phyloP scores from a whole-genome alignment of 2,113 vertebrate genomes.

The human (Homo sapiens) region GRCh38 chr6:13017001-13017500 shows the following conservation, averaged over 20 bases:
- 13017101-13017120: too few relatives aligned
- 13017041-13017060: too few relatives aligned
- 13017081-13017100: too few relatives aligned
- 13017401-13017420: slow-evolving; percentile 8
- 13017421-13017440: background rate
- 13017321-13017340: background rate
- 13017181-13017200: too few relatives aligned
- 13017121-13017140: too few relatives aligned
- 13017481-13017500: background rate
- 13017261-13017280: background rate
- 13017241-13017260: background rate
- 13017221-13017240: background rate
- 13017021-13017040: too few relatives aligned
- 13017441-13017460: background rate
- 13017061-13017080: too few relatives aligned
- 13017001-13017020: too few relatives aligned
- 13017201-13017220: too few relatives aligned
- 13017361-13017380: background rate
- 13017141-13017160: rapidly evolving
- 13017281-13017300: background rate
- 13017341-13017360: background rate
- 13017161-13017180: too few relatives aligned
- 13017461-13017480: background rate
- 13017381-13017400: background rate
- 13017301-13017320: background rate